phyloP scores from a whole-genome alignment of 35 echinoderm and acorn worm species.

The Acanthaster planci region DNA sequence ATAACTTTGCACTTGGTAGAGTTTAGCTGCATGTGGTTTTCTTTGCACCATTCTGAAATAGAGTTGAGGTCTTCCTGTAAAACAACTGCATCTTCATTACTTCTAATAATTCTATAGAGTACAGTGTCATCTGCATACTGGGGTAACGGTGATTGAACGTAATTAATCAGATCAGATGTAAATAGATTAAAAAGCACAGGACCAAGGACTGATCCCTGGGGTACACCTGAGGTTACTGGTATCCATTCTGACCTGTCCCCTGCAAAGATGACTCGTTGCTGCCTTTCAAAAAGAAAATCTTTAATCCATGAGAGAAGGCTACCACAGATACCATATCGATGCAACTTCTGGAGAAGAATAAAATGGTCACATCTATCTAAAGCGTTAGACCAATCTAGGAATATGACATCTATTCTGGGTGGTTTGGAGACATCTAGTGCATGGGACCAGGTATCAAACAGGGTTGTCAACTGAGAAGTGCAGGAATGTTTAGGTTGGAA shows the following conservation, averaged over 20 bases:
- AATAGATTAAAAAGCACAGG: no score
- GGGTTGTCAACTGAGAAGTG: not conserved
- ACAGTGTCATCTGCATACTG: no score
- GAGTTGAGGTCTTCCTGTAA: no score
- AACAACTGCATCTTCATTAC: no score
- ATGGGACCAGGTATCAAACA: not conserved
- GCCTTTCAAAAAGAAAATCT: not conserved
- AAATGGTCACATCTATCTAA: conserved; percentile 16
- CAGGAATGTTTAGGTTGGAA: no score
- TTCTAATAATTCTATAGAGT: no score
- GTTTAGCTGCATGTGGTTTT: no score
- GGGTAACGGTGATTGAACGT: no score
- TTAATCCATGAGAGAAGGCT: not conserved
- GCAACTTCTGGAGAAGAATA: not conserved
- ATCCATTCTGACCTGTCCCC: not conserved
- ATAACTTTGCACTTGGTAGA: no score
- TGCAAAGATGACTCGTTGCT: conserved; percentile 4
- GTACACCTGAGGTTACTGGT: not conserved
- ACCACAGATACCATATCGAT: not conserved
- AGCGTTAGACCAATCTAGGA: conserved; percentile 5
- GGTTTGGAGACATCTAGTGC: not conserved
- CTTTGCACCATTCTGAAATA: no score
- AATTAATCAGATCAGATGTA: no score
- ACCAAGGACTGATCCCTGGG: not conserved
- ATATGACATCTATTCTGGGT: conserved; percentile 20